phyloP scores from a whole-genome alignment of 2,113 vertebrate species.

The Thalassarche chlororhynchos region DNA sequence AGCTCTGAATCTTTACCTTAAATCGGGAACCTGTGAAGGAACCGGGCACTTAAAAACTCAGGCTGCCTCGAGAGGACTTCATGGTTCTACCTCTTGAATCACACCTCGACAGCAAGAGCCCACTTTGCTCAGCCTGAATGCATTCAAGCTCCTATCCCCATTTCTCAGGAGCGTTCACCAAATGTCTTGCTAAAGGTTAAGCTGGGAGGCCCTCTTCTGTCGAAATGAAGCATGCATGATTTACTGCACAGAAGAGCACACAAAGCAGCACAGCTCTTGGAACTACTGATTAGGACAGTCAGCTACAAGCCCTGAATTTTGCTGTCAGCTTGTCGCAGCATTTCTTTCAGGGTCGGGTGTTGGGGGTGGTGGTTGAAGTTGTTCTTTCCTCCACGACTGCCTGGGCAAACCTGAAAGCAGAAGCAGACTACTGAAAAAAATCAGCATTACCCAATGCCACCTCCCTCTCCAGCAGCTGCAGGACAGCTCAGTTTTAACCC shows the following conservation, averaged over 20 bases:
- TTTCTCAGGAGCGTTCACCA: neutral
- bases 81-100: neutral
- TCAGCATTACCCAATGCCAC: neutral
- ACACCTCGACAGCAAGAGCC: neutral
- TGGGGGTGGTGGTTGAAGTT: neutral
- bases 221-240: neutral
- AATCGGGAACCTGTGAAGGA: neutral
- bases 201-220: slow-evolving; percentile 48
- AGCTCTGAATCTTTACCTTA: neutral
- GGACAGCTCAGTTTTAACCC: neutral
- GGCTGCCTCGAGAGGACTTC: neutral
- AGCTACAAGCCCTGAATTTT: neutral
- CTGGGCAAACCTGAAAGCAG: neutral
- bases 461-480: neutral
- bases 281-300: neutral
- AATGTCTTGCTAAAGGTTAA: neutral
- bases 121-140: neutral
- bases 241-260: neutral
- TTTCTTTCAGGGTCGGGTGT: neutral
- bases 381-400: neutral
- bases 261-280: neutral
- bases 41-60: neutral
- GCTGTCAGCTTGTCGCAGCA: neutral
- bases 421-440: neutral
- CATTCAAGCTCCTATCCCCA: neutral